These are phyloP conservation scores for Petaurus breviceps DNA, from an alignment of 2,113 vertebrate species.

Conservation along the genomic window DNA sequence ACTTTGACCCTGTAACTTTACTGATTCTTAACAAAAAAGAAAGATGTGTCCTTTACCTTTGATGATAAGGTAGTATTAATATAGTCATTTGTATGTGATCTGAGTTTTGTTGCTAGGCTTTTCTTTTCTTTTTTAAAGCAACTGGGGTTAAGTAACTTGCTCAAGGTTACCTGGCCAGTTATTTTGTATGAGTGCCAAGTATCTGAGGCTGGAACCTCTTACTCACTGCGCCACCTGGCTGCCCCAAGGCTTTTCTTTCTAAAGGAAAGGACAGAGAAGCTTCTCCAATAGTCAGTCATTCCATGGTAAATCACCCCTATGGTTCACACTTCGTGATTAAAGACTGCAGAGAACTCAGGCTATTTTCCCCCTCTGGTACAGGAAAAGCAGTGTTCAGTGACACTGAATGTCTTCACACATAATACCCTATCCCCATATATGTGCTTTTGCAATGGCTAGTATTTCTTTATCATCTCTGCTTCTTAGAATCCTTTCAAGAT, in stretches of 20 bases:
- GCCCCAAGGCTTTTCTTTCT: no score
- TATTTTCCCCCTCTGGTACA: background rate
- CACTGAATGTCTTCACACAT: background rate
- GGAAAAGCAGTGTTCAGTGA: background rate
- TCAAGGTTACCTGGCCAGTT: no score
- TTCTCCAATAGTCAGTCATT: background rate
- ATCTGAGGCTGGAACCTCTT: no score
- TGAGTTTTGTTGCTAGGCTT: background rate
- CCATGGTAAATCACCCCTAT: background rate
- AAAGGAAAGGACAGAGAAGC: background rate
- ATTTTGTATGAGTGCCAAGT: no score
- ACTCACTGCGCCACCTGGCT: no score
- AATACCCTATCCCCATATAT: background rate
- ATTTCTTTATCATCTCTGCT: background rate
- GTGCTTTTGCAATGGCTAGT: background rate
- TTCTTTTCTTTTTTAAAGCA: no score
- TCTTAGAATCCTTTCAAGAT: background rate
- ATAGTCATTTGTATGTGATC: background rate
- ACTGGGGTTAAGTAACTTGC: no score
- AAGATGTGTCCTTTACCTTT: background rate
- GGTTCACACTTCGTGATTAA: background rate
- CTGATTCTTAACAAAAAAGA: background rate
- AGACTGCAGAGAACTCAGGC: background rate
- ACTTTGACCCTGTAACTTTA: background rate
- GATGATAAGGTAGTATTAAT: background rate